These are phyloP conservation scores for Bruchidius siliquastri DNA, from an alignment of 2,888 invertebrate species.

Conservation along the genomic window DNA sequence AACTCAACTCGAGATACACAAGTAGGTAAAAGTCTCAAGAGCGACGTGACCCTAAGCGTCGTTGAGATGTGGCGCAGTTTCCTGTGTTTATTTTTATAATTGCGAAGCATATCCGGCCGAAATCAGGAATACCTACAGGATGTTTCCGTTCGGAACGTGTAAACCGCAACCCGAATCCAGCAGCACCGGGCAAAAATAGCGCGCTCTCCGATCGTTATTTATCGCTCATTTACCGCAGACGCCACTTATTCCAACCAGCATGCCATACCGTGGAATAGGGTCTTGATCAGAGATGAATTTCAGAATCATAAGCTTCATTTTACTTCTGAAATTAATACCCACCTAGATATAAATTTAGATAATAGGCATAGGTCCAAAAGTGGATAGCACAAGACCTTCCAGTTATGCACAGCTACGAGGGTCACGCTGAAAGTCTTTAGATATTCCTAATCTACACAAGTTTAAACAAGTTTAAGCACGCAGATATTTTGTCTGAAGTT, in stretches of 20 bases:
- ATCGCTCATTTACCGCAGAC: neutral
- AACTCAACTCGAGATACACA: neutral
- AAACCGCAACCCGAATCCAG: neutral
- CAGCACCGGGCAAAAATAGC: neutral
- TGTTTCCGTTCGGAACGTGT: neutral
- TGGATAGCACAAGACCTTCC: too few species aligned
- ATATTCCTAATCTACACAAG: too few species aligned
- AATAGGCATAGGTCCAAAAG: too few species aligned
- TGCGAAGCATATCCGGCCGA: constrained; percentile 2
- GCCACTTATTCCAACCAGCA: neutral
- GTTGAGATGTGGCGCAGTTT: neutral
- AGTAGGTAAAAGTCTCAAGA: neutral
- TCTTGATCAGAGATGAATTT: too few species aligned
- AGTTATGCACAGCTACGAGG: too few species aligned
- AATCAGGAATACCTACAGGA: neutral
- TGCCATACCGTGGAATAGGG: too few species aligned
- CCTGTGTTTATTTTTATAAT: constrained; percentile 2
- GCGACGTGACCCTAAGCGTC: neutral
- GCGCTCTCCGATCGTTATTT: neutral
- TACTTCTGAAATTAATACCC: too few species aligned
- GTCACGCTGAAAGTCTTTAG: too few species aligned
- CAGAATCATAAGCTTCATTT: too few species aligned
- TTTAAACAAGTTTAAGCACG: too few species aligned
- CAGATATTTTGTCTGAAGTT: too few species aligned
- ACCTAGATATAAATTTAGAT: too few species aligned